phyloP scores from a whole-genome alignment of 2,113 vertebrate genomes.

The Holacanthus passer region DNA sequence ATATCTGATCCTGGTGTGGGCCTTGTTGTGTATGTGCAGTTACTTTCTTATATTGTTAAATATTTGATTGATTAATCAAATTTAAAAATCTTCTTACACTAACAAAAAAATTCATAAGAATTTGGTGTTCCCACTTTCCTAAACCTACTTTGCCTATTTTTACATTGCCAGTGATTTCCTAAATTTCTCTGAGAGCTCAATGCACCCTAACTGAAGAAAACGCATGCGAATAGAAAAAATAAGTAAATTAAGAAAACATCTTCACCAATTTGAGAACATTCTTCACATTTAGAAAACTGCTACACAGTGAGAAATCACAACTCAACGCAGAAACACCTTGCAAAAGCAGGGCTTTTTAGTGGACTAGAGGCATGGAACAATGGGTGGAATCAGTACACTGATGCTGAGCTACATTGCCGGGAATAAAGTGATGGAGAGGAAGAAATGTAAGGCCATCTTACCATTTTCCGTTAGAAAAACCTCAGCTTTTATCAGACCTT shows the following conservation, averaged over 20 bases:
- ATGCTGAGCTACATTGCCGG: neutral
- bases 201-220: too few relatives aligned
- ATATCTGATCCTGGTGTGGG: neutral
- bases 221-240: too few relatives aligned
- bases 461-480: neutral
- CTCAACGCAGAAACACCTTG: neutral
- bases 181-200: neutral
- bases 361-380: neutral
- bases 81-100: neutral
- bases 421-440: neutral
- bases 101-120: neutral
- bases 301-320: neutral
- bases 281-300: too few relatives aligned
- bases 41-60: neutral
- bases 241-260: neutral
- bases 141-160: neutral
- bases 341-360: neutral
- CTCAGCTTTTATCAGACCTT: neutral
- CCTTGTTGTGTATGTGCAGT: neutral
- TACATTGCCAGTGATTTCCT: neutral
- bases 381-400: neutral
- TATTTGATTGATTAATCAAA: neutral
- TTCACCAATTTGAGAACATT: neutral
- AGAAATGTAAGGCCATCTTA: neutral
- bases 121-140: neutral